Conservation (phyloP, 2,888 invertebrate species). For the Xiphydria camelus region DNA sequence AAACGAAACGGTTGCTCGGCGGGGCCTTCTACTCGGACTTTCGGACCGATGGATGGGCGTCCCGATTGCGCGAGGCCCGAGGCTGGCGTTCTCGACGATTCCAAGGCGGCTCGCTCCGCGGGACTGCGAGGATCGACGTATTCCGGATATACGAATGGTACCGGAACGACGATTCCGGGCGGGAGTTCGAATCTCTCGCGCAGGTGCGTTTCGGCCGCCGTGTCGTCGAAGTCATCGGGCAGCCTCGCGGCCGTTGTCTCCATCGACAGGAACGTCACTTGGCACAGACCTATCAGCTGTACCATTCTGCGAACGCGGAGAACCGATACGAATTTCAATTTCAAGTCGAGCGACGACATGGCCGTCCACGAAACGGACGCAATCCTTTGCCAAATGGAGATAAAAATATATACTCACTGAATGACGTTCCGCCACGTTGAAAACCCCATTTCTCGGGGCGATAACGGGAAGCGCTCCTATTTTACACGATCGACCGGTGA, state of each 20-base stretch:
- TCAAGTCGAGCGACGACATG: not conserved
- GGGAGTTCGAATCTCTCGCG: not conserved
- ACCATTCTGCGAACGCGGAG: not conserved
- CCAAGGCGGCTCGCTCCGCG: not conserved
- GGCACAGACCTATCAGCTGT: slow-evolving; percentile 1
- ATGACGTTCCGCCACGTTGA: not conserved
- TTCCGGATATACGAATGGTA: not conserved
- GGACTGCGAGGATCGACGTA: not conserved
- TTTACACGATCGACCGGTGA: not conserved
- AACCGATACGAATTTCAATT: not conserved
- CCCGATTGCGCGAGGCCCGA: not conserved
- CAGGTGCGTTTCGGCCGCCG: no score
- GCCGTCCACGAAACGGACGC: no score
- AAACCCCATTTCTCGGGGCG: slow-evolving; percentile 1
- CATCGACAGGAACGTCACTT: slow-evolving; percentile 1
- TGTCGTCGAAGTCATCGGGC: no score
- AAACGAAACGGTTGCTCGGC: no score
- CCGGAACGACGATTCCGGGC: slow-evolving; percentile 1
- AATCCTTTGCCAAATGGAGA: no score
- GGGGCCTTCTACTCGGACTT: not conserved
- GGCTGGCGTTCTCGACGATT: not conserved
- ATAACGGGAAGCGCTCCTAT: not conserved
- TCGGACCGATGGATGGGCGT: not conserved
- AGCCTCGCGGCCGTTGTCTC: no score
- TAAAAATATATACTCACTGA: not conserved